Evolutionary conservation across 2,797 vertebrate genomes (phyloP).

Genomic region (Allobates femoralis): DNA sequence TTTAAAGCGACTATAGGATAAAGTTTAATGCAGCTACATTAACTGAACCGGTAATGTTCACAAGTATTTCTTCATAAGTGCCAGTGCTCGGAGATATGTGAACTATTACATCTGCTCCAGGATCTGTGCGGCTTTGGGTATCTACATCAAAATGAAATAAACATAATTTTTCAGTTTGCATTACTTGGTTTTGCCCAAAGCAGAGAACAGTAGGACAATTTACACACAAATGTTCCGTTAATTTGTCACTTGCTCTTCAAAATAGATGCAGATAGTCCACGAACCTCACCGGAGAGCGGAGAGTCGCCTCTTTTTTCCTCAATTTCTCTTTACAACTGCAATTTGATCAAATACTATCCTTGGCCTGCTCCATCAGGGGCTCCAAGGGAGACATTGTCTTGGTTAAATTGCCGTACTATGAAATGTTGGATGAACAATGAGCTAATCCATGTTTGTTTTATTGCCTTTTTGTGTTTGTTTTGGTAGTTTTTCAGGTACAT

Average conservation of each 20-base stretch:
- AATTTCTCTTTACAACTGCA: conserved; percentile 23
- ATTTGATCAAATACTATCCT: conserved; percentile 6
- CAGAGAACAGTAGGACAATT: conserved; percentile 32
- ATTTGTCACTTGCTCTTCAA: conserved; percentile 19
- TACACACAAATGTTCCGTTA: conserved; percentile 38
- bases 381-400: conserved; percentile 30
- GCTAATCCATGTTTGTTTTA: conserved; percentile 6
- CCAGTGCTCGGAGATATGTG: conserved; percentile 22
- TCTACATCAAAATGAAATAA: conserved; percentile 33
- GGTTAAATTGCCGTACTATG: neutral
- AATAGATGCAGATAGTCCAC: conserved; percentile 15
- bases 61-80: conserved; percentile 26
- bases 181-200: conserved; percentile 18
- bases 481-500: conserved; percentile 10
- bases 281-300: conserved; percentile 6
- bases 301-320: neutral
- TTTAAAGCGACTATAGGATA: neutral
- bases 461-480: conserved; percentile 13
- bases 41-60: conserved; percentile 12
- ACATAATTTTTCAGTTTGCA: conserved; percentile 23
- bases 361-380: conserved; percentile 2
- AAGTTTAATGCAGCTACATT: neutral
- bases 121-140: conserved; percentile 12
- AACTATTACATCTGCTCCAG: conserved; percentile 30
- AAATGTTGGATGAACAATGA: conserved; percentile 20